These are phyloP conservation scores for Cyclura pinguis DNA, from an alignment of 2,797 vertebrate genomes.

Conservation along the genomic window DNA sequence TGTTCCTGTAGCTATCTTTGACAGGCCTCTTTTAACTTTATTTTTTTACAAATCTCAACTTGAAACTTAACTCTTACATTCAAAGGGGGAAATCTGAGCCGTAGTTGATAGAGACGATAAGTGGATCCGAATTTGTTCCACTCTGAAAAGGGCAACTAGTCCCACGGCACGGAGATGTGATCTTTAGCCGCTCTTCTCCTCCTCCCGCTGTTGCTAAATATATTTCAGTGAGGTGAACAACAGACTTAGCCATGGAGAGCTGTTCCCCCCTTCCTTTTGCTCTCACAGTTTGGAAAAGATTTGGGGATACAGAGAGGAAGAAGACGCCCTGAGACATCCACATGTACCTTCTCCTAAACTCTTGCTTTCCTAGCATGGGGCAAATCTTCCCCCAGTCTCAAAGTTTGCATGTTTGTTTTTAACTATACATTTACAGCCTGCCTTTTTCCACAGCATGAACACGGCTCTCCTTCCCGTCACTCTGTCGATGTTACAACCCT, in stretches of 20 bases:
- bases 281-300: not conserved
- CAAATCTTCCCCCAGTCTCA: not conserved
- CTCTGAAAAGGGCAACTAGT: not conserved
- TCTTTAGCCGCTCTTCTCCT: not conserved
- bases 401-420: too few relatives aligned
- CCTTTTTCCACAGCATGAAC: not conserved
- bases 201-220: constrained; percentile 11
- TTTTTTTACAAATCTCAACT: not conserved
- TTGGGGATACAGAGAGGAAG: not conserved
- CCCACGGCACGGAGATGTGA: not conserved
- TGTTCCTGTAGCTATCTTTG: too few relatives aligned
- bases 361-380: too few relatives aligned
- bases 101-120: not conserved
- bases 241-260: not conserved
- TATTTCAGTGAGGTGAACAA: not conserved
- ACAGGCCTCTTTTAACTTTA: not conserved
- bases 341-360: not conserved
- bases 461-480: not conserved
- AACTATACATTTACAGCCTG: too few relatives aligned
- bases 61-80: not conserved
- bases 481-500: not conserved
- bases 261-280: not conserved
- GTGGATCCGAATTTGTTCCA: not conserved
- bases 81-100: not conserved
- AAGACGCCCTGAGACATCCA: not conserved